Evolutionary conservation across 2,888 invertebrate species (phyloP), one percentile per base, ranked within the genome.

Genomic region (Volucella bombylans): DNA sequence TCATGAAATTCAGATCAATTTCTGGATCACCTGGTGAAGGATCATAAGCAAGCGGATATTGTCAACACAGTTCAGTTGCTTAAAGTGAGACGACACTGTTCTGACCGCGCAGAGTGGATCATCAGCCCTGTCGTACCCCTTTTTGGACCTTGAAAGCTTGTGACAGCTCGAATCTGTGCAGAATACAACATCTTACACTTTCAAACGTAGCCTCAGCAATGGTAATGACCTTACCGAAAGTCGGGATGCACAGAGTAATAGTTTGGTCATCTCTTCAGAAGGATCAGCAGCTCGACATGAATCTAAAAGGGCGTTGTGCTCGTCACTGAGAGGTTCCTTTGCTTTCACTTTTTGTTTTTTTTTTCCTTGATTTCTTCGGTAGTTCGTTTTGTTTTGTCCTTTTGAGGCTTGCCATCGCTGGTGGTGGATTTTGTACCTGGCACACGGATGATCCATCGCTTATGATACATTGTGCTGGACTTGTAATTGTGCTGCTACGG

Each of bases 241-340:
- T 92, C 92, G 74, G 93, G 93, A 82, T 93, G 93, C n/a, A 93
- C 94, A 83, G 93, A 93, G 87, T 92, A 92, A 87, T 94, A 94
- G 92, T 86, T 92, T 93, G 57, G 91, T 92, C 94, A 94, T 94
- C 79, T 94, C 94, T 11, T 92, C 91, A 0, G 94, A 93, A 0
- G 89, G 83, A 78, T 92, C 92, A 0, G 90, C 89, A 10, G 88
- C 86, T 2, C 89, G 89, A 55, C 91, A 91, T 0, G 87, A 87
- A 14, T 90, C 87, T 15, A 92, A 55, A 9, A 92, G 87, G 0
- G 88, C 87, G 4, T 88, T 76, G 80, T 89, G 91, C 23, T 90
- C 90, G 0, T 88, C 80, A 6, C 88, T 88, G 1, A 91, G 62
- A 0, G 90, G 89, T 55, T 85, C 86, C 23, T 80, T 77, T 69